Evolutionary conservation across 2,888 invertebrate genomes (phyloP), one percentile per base, ranked within the genome.

Genomic region (Platerodrilus igneus): DNA sequence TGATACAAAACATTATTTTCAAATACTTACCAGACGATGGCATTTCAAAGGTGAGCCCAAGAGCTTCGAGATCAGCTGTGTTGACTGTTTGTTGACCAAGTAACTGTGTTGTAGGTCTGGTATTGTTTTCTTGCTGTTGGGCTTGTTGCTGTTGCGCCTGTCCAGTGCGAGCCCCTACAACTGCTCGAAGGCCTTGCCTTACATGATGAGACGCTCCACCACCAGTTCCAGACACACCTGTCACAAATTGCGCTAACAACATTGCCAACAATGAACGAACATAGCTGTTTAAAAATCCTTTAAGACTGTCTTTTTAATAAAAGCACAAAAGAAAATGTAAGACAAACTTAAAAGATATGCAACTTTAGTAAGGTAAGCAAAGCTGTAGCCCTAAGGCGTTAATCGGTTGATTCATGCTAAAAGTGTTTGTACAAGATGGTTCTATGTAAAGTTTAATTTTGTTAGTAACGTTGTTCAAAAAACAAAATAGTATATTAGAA

Each of bases 101-200:
- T 41, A 49, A 60, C 59, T 40, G 53, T 66, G 61, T 61, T 64
- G 67, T 54, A 63, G 53, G 35, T 22, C 51, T 43, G 16, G 51
- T 44, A 15, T 57, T 52, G 34, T 54, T 51, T 22, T 71, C 70
- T 52, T 54, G 39, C 47, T 48, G 41, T 37, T 22, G 40, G 46
- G 30, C 37, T 40, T 45, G 37, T 49, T 59, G 55, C 68, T 71
- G 61, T 68, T 72, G 54, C 62, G 73, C 52, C 50, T 65, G 64
- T 18, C 67, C 68, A 20, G 86, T 84, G 59, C 92, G 78, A 36
- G 87, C 89, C 52, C 86, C 90, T 42, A 93, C 91, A 48, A 87
- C 83, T 30, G 90, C 89, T 55, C 92, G 78, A 59, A 94, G 72
- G 70, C 92, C 91, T 71, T 93, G 90, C 60, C 91, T 81, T 54